Conservation (phyloP, 2,113 vertebrate species). For the Triplophysa siluroides region DNA sequence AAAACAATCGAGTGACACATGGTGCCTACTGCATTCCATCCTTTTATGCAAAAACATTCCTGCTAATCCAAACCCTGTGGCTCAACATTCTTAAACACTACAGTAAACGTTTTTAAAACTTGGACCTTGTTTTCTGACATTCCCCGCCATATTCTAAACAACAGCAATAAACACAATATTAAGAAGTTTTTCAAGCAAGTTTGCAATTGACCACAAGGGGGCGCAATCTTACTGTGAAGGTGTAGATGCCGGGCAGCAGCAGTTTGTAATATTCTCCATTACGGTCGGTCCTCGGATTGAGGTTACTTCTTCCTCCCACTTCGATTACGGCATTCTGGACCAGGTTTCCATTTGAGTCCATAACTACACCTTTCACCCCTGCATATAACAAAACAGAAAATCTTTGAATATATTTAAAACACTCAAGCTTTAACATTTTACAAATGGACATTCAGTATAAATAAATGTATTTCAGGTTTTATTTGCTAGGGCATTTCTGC, state of each 20-base stretch:
- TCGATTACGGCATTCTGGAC: conserved; percentile 83
- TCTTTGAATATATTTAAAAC: neutral
- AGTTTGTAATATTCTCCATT: conserved; percentile 91
- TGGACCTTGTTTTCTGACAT: too few species aligned
- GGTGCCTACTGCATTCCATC: neutral
- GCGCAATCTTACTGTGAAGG: conserved; percentile 82
- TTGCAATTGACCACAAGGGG: conserved; percentile 15
- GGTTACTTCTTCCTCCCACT: conserved; percentile 78
- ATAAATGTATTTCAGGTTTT: neutral
- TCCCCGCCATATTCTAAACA: too few species aligned
- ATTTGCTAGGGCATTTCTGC: too few species aligned
- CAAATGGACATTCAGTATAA: neutral
- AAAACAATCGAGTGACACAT: too few species aligned
- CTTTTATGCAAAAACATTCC: neutral
- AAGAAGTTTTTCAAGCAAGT: neutral
- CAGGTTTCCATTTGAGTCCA: conserved; percentile 72
- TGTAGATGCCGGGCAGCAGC: conserved; percentile 86
- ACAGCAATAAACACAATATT: neutral
- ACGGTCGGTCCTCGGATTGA: conserved; percentile 81
- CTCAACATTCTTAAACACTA: neutral
- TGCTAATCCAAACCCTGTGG: neutral
- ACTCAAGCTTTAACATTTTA: neutral
- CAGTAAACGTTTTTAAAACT: too few species aligned
- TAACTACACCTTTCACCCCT: conserved; percentile 93
- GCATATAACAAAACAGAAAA: conserved; percentile 39